Percentiles rank a stretch among this genome's conserved stretches.
These are phyloP conservation scores for Leptinotarsa juncta DNA, from an alignment of 2,888 invertebrate species.

Conservation along the genomic window DNA sequence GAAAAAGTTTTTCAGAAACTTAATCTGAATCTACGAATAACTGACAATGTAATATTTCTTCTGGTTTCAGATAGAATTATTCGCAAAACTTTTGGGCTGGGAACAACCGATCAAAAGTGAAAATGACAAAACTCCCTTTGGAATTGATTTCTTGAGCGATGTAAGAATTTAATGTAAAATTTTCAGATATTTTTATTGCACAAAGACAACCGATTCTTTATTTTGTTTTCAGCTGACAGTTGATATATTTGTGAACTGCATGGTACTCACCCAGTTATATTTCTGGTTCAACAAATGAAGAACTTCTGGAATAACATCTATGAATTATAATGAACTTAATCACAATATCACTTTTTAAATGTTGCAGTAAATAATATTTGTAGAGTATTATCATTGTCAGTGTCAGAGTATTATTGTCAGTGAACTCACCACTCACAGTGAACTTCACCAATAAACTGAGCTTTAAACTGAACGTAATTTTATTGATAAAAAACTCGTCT, in stretches of 20 bases:
- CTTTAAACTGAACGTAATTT: too few relatives aligned
- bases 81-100: constrained; percentile 36
- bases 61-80: constrained; percentile 37
- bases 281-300: constrained; percentile 29
- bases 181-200: too few relatives aligned
- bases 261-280: constrained; percentile 27
- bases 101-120: constrained; percentile 32
- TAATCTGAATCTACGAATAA: background rate
- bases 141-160: constrained; percentile 25
- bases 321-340: too few relatives aligned
- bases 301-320: background rate
- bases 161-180: constrained; percentile 19
- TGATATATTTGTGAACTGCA: constrained; percentile 23
- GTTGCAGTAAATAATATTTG: too few relatives aligned
- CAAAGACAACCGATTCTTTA: constrained; percentile 15
- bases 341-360: too few relatives aligned
- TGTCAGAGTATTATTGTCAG: too few relatives aligned
- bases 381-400: too few relatives aligned
- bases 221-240: constrained; percentile 34
- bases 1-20: background rate
- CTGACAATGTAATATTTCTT: too few relatives aligned
- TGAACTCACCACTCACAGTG: too few relatives aligned
- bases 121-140: constrained; percentile 29
- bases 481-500: too few relatives aligned
- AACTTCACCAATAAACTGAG: too few relatives aligned